These are phyloP conservation scores for Lasioglossum figueresi DNA, from an alignment of 2,888 invertebrate genomes.

Conservation along the genomic window DNA sequence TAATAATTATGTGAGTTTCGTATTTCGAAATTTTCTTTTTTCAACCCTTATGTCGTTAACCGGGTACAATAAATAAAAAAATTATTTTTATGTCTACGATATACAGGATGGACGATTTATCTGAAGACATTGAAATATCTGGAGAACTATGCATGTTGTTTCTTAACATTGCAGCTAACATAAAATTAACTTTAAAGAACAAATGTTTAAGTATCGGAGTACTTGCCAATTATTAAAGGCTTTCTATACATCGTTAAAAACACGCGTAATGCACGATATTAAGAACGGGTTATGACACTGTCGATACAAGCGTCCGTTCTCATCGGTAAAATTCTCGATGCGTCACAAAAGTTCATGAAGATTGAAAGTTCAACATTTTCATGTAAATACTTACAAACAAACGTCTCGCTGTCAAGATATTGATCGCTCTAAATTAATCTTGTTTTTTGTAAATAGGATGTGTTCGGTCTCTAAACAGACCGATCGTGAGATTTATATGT, in stretches of 20 bases:
- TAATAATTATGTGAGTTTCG: too few relatives aligned
- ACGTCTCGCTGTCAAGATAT: background rate
- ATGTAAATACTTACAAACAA: background rate
- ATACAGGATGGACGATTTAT: too few relatives aligned
- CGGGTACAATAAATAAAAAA: too few relatives aligned
- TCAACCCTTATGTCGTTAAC: too few relatives aligned
- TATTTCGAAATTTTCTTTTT: too few relatives aligned
- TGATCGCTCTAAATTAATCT: background rate
- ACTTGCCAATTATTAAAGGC: background rate
- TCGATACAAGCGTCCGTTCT: background rate
- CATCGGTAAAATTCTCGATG: background rate
- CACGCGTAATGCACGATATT: background rate
- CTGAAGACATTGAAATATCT: too few relatives aligned
- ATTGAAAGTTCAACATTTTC: conserved; percentile 17
- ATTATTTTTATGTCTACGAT: too few relatives aligned
- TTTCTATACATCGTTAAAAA: background rate
- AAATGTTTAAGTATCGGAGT: background rate
- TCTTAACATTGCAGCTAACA: background rate
- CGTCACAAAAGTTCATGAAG: background rate
- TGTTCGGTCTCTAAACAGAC: too few relatives aligned
- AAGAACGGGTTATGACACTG: background rate
- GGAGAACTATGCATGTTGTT: too few relatives aligned
- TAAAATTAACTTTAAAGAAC: background rate
- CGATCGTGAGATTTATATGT: too few relatives aligned
- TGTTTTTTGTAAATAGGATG: too few relatives aligned